phyloP scores from a whole-genome alignment of 2,797 vertebrate genomes.

The Pygocentrus nattereri region DNA sequence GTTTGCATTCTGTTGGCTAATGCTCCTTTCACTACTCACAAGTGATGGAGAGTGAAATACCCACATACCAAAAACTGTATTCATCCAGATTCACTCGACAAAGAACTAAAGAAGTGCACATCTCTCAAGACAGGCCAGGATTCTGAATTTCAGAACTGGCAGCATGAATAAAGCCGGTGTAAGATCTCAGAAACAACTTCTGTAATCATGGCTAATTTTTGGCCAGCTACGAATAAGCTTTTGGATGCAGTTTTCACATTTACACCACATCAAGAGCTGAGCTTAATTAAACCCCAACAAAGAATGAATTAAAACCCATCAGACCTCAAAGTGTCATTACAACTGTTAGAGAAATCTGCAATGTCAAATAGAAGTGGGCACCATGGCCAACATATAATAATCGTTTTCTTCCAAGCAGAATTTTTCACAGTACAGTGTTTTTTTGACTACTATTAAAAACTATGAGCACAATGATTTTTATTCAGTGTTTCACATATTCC shows the following conservation, averaged over 20 bases:
- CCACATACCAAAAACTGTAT: constrained; percentile 13
- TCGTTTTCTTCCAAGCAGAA: too few relatives aligned
- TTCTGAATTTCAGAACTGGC: background rate
- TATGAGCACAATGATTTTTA: too few relatives aligned
- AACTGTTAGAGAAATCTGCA: too few relatives aligned
- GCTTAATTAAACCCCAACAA: background rate
- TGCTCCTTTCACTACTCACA: constrained; percentile 14
- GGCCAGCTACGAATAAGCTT: background rate
- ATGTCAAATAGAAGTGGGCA: too few relatives aligned
- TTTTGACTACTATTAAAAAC: too few relatives aligned
- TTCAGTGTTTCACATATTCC: too few relatives aligned
- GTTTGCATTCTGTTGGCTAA: constrained; percentile 25
- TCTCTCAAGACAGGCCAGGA: constrained; percentile 20
- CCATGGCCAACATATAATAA: too few relatives aligned
- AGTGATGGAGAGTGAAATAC: constrained; percentile 19
- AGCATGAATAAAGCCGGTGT: background rate
- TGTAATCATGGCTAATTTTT: constrained; percentile 5
- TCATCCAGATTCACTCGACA: background rate
- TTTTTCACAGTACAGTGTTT: too few relatives aligned
- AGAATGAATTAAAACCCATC: background rate
- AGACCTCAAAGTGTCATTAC: too few relatives aligned
- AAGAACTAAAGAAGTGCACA: background rate
- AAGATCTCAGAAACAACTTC: background rate
- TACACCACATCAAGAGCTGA: constrained; percentile 5
- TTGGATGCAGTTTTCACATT: background rate